Evolutionary conservation across 1,140 invertebrate species (phyloP), one percentile per base, ranked within the genome.

Genomic region (Neoseiulus cucumeris): DNA sequence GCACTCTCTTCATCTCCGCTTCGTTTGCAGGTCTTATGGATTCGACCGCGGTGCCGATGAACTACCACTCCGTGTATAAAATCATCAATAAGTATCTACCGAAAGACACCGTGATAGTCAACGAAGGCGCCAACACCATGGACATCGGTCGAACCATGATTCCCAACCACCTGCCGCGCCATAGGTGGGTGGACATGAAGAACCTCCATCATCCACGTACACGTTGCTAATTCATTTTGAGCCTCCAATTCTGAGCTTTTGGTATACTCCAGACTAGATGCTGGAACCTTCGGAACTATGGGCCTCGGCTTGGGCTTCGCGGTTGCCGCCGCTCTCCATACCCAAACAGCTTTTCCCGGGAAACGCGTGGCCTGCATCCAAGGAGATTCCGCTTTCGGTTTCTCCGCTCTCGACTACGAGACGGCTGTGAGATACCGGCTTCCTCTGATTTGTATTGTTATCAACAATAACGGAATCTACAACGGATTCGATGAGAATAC

Each of bases 81-180:
- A 25, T 59, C 51, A 76, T 79, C 22, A 70, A 75, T 39, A 71
- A 73, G 41, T 70, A 73, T 6, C 68, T 78, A 64, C 77, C 79
- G 70, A 71, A 73, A 78, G 86, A 97, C 78, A 83, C 83, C 20
- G 84, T 97, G 2, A 91, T 97, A 71, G 86, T 95, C n/a, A 94
- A 90, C 73, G 93, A 98, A 79, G 93, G 93, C 44, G 91, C 92
- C 12, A 96, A 96, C 74, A 98, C 93, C 0, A 98, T 98, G 93
- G 92, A 96, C 72, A 96, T 96, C 72, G 91, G 92, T 1, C 80
- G 92, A 47, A 85, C 89, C 0, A 84, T 96, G 75, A 76, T 97
- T 18, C 76, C 85, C 1, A 94, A 95, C 73, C 79, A 81, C 65
- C 75, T 84, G 59, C 89, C 91, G 0, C 77, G 89, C 44, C 89